Conservation (phyloP, 1,140 invertebrate genomes). For the Platyscapa corneri region DNA sequence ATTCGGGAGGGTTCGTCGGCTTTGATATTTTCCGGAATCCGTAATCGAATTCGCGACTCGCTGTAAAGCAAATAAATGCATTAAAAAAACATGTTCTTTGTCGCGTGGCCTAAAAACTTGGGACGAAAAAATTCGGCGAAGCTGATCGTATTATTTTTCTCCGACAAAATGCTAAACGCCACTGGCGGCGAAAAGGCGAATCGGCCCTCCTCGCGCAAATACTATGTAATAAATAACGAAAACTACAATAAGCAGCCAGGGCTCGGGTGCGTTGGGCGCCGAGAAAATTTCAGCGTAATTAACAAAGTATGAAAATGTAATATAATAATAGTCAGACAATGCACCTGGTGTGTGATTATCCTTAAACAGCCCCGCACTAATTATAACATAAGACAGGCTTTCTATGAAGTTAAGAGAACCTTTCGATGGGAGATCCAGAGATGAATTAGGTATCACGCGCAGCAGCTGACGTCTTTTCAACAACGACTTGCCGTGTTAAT, state of each 20-base stretch:
- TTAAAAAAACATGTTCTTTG: neutral
- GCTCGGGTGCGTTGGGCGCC: neutral
- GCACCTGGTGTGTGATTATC: slow-evolving; percentile 22
- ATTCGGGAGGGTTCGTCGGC: too few relatives aligned
- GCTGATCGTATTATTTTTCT: neutral
- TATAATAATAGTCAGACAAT: slow-evolving; percentile 20
- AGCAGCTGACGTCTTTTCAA: neutral
- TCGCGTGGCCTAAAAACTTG: neutral
- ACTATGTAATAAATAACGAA: too few relatives aligned
- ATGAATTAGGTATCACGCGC: slow-evolving; percentile 9
- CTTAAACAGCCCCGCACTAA: slow-evolving; percentile 12
- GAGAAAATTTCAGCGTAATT: neutral
- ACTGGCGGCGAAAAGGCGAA: neutral
- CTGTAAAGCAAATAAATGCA: neutral
- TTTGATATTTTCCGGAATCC: too few relatives aligned
- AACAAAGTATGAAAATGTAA: neutral
- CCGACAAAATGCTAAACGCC: neutral
- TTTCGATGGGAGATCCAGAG: neutral
- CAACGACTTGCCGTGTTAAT: slow-evolving; percentile 2
- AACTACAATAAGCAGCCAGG: neutral
- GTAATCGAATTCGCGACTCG: neutral
- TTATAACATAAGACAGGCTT: slow-evolving; percentile 7
- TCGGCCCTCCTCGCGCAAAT: neutral
- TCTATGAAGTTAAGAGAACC: slow-evolving; percentile 11
- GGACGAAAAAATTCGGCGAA: neutral